Evolutionary conservation across 2,888 invertebrate genomes (phyloP).

Genomic region (Hypena proboscidalis): DNA sequence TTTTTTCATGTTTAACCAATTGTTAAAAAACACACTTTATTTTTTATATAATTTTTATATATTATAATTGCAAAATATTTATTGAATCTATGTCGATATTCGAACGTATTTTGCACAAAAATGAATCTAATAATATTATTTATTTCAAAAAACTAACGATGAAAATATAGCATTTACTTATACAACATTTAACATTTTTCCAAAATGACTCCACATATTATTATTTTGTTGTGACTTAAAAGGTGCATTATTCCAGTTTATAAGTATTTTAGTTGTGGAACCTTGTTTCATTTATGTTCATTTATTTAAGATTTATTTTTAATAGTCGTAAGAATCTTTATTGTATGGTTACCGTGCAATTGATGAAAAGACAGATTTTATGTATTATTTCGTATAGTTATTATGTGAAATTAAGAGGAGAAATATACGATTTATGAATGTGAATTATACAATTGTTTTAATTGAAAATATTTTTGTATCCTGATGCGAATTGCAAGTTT

Average conservation of each 20-base stretch:
- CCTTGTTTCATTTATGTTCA: conserved; percentile 41
- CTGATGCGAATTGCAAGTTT: no score
- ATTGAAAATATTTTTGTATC: no score
- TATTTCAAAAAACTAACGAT: no score
- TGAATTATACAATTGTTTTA: conserved; percentile 56
- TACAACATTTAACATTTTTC: conserved; percentile 1
- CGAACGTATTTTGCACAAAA: no score
- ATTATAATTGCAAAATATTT: neutral
- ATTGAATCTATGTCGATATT: conserved; percentile 3
- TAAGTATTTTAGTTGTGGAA: conserved; percentile 41
- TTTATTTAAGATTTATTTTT: conserved; percentile 41
- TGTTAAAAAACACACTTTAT: neutral
- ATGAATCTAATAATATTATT: no score
- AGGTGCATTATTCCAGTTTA: conserved; percentile 44
- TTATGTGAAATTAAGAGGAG: conserved; percentile 57
- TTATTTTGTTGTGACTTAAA: conserved; percentile 13
- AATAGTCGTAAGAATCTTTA: conserved; percentile 49
- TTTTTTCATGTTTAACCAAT: no score
- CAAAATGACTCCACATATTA: conserved; percentile 22
- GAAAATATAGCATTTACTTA: no score
- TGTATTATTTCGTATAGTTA: conserved; percentile 62
- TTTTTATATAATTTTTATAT: neutral
- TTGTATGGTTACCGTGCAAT: conserved; percentile 54
- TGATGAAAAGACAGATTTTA: conserved; percentile 51
- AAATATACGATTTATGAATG: conserved; percentile 80